phyloP scores from a whole-genome alignment of 2,797 vertebrate species.

The Oophaga sylvatica region DNA sequence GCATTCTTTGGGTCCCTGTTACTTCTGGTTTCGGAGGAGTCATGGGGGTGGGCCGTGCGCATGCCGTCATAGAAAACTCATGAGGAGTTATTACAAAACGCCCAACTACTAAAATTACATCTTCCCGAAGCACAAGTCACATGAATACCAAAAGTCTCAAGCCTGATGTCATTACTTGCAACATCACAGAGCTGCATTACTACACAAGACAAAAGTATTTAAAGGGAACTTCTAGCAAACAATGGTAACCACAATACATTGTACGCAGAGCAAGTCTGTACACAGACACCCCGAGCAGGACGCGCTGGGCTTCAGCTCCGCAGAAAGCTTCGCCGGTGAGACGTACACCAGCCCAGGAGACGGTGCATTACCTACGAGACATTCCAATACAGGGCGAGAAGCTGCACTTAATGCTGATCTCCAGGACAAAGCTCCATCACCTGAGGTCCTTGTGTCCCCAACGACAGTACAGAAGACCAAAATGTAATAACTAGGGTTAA shows the following conservation, averaged over 20 bases:
- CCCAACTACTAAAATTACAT: not conserved
- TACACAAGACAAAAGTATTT: not conserved
- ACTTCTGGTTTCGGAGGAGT: not conserved
- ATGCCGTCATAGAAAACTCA: not conserved
- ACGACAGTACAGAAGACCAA: no score
- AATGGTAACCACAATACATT: conserved; percentile 8
- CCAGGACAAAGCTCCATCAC: no score
- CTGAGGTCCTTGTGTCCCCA: no score
- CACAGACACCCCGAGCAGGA: not conserved
- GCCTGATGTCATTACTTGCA: not conserved
- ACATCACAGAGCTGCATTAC: not conserved
- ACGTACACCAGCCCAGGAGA: not conserved
- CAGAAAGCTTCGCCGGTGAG: no score
- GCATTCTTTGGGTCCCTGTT: not conserved
- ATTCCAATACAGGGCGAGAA: no score
- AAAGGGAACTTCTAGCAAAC: not conserved
- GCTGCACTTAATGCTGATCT: no score
- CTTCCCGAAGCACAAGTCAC: not conserved
- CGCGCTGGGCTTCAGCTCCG: not conserved
- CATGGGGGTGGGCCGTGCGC: not conserved
- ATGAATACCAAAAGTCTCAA: not conserved
- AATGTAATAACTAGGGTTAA: no score
- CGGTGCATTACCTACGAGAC: not conserved
- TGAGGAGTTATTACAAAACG: not conserved
- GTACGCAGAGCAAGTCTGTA: conserved; percentile 19